Base-by-base conservation (phyloP, 2,888 invertebrate species). In the Tenthredo mesomela region DNA sequence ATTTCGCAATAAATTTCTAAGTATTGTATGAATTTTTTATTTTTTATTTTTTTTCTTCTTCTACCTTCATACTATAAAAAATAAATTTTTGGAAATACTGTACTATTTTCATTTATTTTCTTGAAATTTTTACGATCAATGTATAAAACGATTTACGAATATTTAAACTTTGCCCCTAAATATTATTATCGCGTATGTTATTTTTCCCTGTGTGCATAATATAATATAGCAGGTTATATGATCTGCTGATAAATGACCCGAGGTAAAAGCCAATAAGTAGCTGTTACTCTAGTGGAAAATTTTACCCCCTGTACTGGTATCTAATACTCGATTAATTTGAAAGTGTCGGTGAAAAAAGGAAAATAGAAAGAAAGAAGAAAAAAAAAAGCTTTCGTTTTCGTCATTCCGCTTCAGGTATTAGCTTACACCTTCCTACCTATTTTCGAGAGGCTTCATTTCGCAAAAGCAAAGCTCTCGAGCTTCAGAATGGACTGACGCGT, bases 261-360 rank as follows among this genome's bases (percentile, higher is more conserved):
- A 73, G 43, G 71, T 29, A 43, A 43, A 71, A 71, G 71, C 71
- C 71, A 43, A 71, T 71, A 71, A 71, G 71, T 73, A 43, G 43
- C 21, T 73, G 21, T 73, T 73, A 73, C 21, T 73, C 71, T 73
- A 18, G 71, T 21, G 71, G 71, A 73, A 73, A 67, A 73, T 43
- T 73, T 71, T 21, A n/a, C 12, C 71, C 21, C 37, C n/a, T 7
- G 7, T 25, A 21, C n/a, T n/a, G n/a, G 61, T 61, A 61, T 67
- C 67, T 67, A 33, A 67, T 33, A 73, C 71, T 43, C 43, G 71
- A 73, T 73, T 73, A 50, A 77, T 77, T 77, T 73, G 3, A 73
- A 77, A 77, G n/a, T 50, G 77, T 77, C 18, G 29, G 29, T 40
- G 25, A 75, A 37, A 37, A 37, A 7, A 37, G 37, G 37, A 37